Evolutionary conservation across 2,888 invertebrate species (phyloP).

Genomic region (Tetragonisca angustula): DNA sequence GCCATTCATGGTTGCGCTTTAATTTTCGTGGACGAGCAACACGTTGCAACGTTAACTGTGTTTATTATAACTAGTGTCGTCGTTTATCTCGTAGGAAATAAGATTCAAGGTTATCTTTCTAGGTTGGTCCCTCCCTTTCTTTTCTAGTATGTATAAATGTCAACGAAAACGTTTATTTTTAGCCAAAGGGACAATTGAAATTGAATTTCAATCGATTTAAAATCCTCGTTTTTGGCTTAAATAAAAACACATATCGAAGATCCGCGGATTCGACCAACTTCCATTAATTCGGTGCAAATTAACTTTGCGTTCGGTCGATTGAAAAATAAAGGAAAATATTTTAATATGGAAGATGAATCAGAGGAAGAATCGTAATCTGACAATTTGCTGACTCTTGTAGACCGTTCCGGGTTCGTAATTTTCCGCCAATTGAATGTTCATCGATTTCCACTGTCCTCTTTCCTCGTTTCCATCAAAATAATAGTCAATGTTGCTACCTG

Average conservation of each 20-base stretch:
- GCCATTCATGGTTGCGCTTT: too few relatives aligned
- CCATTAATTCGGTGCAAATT: neutral
- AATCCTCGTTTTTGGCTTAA: too few relatives aligned
- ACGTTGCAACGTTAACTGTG: too few relatives aligned
- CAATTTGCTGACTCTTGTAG: constrained; percentile 67
- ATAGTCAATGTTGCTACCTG: constrained; percentile 34
- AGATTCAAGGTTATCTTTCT: too few relatives aligned
- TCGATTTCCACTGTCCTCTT: constrained; percentile 32
- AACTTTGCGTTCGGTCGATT: neutral
- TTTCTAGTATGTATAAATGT: too few relatives aligned
- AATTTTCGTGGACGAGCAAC: too few relatives aligned
- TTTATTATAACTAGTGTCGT: too few relatives aligned
- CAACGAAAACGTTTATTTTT: too few relatives aligned
- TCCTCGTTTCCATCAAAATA: constrained; percentile 24
- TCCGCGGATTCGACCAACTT: neutral
- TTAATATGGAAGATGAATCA: constrained; percentile 10
- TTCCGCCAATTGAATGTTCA: constrained; percentile 66
- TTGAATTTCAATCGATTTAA: too few relatives aligned
- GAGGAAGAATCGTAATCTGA: constrained; percentile 48
- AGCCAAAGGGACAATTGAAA: too few relatives aligned
- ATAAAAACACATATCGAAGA: neutral
- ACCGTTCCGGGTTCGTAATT: constrained; percentile 67
- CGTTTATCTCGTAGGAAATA: too few relatives aligned
- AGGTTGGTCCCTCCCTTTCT: too few relatives aligned
- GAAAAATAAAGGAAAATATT: neutral